Conservation (phyloP, 2,888 invertebrate species). For the Ophion slaviceki region DNA sequence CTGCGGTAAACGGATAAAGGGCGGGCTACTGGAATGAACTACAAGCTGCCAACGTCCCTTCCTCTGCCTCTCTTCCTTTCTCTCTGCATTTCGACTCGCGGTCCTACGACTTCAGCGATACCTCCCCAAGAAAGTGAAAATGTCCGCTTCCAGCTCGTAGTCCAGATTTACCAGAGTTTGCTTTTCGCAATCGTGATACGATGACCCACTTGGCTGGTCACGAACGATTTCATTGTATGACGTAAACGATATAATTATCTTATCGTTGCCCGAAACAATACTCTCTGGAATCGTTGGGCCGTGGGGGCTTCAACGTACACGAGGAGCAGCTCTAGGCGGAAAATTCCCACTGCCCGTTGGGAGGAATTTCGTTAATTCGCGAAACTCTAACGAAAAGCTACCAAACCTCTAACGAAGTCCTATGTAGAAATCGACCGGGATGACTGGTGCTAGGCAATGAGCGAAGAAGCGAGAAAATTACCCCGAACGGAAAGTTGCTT, state of each 20-base stretch:
- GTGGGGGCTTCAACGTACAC: background rate
- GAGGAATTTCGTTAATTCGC: constrained; percentile 46
- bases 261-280: constrained; percentile 1
- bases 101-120: constrained; percentile 23
- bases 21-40: constrained; percentile 51
- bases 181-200: constrained; percentile 6
- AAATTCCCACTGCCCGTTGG: constrained; percentile 25
- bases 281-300: background rate
- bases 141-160: background rate
- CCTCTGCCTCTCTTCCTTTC: background rate
- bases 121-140: background rate
- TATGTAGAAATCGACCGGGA: constrained; percentile 31
- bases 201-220: constrained; percentile 27
- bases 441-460: constrained; percentile 26
- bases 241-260: constrained; percentile 7
- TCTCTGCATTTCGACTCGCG: constrained; percentile 6
- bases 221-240: constrained; percentile 10
- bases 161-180: constrained; percentile 27
- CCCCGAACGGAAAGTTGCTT: constrained; percentile 44
- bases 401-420: constrained; percentile 53
- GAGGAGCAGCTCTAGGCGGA: constrained; percentile 3
- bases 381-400: constrained; percentile 39
- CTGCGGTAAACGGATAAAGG: constrained; percentile 60
- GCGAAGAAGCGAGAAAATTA: constrained; percentile 58
- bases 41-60: constrained; percentile 33